These are phyloP conservation scores for Ischnura elegans DNA, from an alignment of 2,888 invertebrate genomes.

Conservation along the genomic window DNA sequence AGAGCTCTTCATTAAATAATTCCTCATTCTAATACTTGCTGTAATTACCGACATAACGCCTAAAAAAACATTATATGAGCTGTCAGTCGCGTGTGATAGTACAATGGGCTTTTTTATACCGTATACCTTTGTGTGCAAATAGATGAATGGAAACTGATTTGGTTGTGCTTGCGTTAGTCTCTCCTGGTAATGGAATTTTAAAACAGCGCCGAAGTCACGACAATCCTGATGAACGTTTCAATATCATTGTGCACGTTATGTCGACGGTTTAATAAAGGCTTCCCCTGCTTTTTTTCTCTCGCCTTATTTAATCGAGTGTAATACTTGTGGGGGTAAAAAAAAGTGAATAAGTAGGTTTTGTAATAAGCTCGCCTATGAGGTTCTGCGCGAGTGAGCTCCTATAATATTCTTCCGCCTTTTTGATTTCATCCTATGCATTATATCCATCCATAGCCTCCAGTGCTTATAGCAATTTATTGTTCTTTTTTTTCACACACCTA, in stretches of 20 bases:
- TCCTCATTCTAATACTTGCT: no score
- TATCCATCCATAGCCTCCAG: not conserved
- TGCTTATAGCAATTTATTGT: slow-evolving; percentile 4
- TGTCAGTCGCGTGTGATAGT: no score
- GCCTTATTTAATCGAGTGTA: slow-evolving; percentile 3
- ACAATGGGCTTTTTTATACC: no score
- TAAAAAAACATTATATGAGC: no score
- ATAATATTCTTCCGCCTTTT: not conserved
- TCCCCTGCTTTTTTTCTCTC: not conserved
- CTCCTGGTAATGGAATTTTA: slow-evolving; percentile 20
- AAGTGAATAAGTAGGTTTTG: not conserved
- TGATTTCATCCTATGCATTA: not conserved
- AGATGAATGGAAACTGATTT: not conserved
- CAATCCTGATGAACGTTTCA: not conserved
- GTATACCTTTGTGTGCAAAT: not conserved
- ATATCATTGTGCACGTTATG: not conserved
- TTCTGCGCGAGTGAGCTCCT: slow-evolving; percentile 2
- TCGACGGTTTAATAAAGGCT: not conserved
- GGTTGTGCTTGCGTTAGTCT: not conserved
- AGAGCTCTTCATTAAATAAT: no score
- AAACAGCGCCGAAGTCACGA: not conserved
- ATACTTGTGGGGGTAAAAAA: not conserved
- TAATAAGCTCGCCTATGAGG: not conserved
- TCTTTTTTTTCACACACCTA: not conserved
- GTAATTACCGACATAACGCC: no score